phyloP scores from a whole-genome alignment of 2,113 vertebrate species.

The Carollia perspicillata region DNA sequence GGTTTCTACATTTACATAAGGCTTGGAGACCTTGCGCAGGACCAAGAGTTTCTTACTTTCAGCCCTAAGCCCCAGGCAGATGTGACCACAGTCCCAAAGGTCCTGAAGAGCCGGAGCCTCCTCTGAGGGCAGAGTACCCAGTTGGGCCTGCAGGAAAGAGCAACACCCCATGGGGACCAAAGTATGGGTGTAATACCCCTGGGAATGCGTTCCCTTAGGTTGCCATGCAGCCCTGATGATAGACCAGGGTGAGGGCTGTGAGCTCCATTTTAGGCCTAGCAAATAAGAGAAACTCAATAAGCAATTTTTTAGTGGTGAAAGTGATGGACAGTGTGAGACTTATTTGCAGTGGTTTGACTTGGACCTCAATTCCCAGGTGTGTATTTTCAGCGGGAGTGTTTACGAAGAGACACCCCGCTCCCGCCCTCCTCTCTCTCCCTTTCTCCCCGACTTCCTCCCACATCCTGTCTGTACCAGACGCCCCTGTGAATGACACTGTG shows the following conservation, averaged over 20 bases:
- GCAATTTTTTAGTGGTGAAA: neutral
- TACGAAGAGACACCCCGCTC: neutral
- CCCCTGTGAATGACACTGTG: neutral
- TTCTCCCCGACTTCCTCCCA: neutral
- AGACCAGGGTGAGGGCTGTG: neutral
- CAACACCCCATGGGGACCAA: neutral
- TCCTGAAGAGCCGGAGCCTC: neutral
- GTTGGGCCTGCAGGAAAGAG: neutral
- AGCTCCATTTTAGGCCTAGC: neutral
- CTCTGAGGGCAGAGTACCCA: neutral
- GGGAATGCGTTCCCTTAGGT: neutral
- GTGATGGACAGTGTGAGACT: neutral
- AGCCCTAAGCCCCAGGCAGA: neutral
- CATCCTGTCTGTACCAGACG: conserved; percentile 6
- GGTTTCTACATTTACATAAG: neutral
- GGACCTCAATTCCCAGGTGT: neutral
- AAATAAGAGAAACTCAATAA: neutral
- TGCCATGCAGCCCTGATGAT: neutral
- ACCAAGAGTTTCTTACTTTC: neutral
- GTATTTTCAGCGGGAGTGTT: neutral
- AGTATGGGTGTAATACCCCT: neutral
- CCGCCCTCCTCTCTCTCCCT: neutral
- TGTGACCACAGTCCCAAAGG: neutral
- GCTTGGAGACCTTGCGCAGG: neutral
- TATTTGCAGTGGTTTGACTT: neutral